Evolutionary conservation across 2,888 invertebrate genomes (phyloP).

Genomic region (Lymantria dispar): DNA sequence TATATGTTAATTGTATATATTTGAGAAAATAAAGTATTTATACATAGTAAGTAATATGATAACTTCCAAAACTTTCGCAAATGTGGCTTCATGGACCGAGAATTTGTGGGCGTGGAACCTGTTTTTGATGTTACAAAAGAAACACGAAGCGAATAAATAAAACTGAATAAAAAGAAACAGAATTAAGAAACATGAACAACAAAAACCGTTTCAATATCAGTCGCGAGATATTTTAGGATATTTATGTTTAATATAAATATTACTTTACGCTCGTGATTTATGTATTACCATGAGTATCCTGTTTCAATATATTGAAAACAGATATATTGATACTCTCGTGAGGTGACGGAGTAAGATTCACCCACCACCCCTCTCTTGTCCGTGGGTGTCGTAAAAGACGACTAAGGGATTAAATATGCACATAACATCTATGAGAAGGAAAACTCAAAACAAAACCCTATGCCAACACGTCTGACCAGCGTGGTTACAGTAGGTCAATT

Average conservation of each 20-base stretch:
- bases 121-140: conserved; percentile 44
- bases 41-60: conserved; percentile 10
- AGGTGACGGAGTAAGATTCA: too few relatives aligned
- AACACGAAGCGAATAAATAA: conserved; percentile 30
- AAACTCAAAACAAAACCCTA: too few relatives aligned
- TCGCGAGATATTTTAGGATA: conserved; percentile 56
- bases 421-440: too few relatives aligned
- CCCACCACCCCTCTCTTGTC: too few relatives aligned
- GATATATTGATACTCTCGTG: too few relatives aligned
- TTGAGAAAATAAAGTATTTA: background rate
- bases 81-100: conserved; percentile 37
- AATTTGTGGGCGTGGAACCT: conserved; percentile 59
- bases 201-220: conserved; percentile 33
- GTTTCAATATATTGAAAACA: too few relatives aligned
- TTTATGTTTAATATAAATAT: conserved; percentile 56
- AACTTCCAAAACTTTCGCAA: conserved; percentile 42
- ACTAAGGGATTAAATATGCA: too few relatives aligned
- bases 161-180: conserved; percentile 9
- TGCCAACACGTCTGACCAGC: too few relatives aligned
- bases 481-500: too few relatives aligned
- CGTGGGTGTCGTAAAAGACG: too few relatives aligned
- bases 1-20: conserved; percentile 2
- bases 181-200: conserved; percentile 26
- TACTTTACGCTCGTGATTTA: conserved; percentile 60
- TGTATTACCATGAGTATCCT: conserved; percentile 47